Base-by-base conservation (phyloP, 64 coral and sea anemone genomes). In the Stichodactyla helianthus region DNA sequence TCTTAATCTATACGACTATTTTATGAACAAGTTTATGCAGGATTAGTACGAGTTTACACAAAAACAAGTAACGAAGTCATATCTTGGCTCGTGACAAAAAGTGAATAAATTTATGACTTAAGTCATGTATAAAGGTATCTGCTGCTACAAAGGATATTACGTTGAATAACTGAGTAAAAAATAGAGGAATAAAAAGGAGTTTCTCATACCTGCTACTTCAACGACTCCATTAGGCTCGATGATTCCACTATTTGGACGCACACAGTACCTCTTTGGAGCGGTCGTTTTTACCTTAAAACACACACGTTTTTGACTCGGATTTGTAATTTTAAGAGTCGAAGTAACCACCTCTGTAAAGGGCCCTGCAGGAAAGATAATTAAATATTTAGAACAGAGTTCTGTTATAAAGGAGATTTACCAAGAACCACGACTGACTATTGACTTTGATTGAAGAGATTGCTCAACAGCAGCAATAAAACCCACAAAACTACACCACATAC, bases 251-350 rank as follows among this genome's bases (percentile, higher is more conserved):
- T 99, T 99, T 4, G 97, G 97, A 31, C 97, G 55, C 15, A 99
- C 97, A 86, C 97, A 95, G 86, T 95, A 99, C 71, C 93, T 68
- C 55, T 95, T 99, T 50, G 97, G 97, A 25, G 97, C 97, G 8
- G 97, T 99, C 17, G 97, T 99, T 86, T 99, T 99, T 5, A 99
- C 97, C 86, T 95, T 99, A 63, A 99, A 99, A 87, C 93, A 95
- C 88, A 99, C 93, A 20, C 91, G 91, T 67, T 83, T 95, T 51
- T 99, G 88, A 20, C 93, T 88, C 2, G 97, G 97, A 82, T 99
- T 99, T 79, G 90, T 83, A n/a, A 99, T 93, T 91, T 82, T 91
- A 31, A 99, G 85, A 57, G 88, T 95, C 22, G 93, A 92, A 53
- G 97, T 95, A 78, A 95, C 93, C 14, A 95, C 97, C 79, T 93